These are phyloP conservation scores for Pocota personata DNA, from an alignment of 2,888 invertebrate genomes.

Conservation along the genomic window DNA sequence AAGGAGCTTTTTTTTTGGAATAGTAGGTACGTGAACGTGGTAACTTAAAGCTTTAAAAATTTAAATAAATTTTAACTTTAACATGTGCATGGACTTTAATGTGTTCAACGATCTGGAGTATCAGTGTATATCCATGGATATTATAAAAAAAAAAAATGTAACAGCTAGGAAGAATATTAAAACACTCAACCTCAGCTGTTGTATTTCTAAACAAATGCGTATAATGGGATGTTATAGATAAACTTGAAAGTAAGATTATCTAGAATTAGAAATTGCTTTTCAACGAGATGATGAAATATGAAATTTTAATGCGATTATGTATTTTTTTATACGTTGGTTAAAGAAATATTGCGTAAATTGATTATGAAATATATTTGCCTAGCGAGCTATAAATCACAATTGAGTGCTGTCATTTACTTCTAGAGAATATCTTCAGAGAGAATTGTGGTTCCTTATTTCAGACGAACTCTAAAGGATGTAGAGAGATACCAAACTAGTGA, in stretches of 20 bases:
- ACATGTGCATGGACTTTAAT: constrained; percentile 49
- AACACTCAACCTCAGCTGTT: constrained; percentile 80
- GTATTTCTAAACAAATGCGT: constrained; percentile 67
- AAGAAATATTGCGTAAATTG: neutral
- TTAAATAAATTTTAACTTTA: constrained; percentile 58
- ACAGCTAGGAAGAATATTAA: constrained; percentile 51
- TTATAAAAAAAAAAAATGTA: constrained; percentile 5
- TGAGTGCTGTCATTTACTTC: neutral
- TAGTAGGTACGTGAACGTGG: constrained; percentile 14
- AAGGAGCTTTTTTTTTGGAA: constrained; percentile 33
- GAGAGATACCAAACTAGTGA: too few species aligned
- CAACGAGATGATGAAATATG: constrained; percentile 14
- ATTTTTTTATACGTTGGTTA: neutral
- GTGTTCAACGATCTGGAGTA: constrained; percentile 47
- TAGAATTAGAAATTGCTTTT: constrained; percentile 44
- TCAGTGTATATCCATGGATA: constrained; percentile 14
- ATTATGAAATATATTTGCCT: constrained; percentile 3
- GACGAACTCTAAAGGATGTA: too few species aligned
- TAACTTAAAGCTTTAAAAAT: constrained; percentile 72
- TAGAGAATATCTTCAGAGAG: neutral
- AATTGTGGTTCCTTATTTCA: too few species aligned
- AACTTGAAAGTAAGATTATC: constrained; percentile 39
- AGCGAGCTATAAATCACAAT: neutral
- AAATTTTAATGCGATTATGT: neutral
- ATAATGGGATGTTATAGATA: constrained; percentile 53